Evolutionary conservation across 2,888 invertebrate genomes (phyloP), one percentile per base, ranked within the genome.

Genomic region (Drosophila niveifrons): DNA sequence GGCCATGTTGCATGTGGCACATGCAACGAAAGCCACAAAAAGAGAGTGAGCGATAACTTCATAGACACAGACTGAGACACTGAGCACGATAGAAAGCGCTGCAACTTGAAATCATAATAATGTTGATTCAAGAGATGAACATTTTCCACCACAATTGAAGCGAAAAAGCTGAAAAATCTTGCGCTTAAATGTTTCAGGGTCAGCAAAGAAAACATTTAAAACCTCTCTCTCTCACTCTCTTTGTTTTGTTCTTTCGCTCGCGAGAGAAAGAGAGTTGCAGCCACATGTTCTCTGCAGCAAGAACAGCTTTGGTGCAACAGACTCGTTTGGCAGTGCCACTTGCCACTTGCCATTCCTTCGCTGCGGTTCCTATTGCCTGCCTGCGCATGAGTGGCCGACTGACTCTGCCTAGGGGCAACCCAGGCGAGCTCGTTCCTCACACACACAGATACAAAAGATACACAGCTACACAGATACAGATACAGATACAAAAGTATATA

Each of bases 351-450:
- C 39, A 15, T 15, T 41, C 39, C 39, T 41, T 13, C 11, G 11
- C 39, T 44, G 70, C 62, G 78, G 67, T 75, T 71, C 56, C 50
- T 48, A 50, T 53, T 70, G 77, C 66, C 68, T 79, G 80, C 81
- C 68, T 79, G 80, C 81, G 80, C 78, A 78, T 79, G 78, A 79
- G 78, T 78, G 68, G 67, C 79, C 68, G 79, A 59, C 69, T 78
- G 74, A 48, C 61, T 70, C 61, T 70, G 69, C 66, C 71, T 48
- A 63, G 74, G 18, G 18, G 3, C 66, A 11, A 58, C 51, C 39
- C 17, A 64, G 50, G 52, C 50, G 44, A 43, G 66, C 64, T 61
- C 34, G 58, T 64, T 43, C 23, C 39, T 53, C 50, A 50, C 28
- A 29, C 11, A 48, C 6, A 29, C 8, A 36, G 8, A n/a, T 3